Conservation (phyloP, 2,113 vertebrate genomes). For the Physeter macrocephalus region DNA sequence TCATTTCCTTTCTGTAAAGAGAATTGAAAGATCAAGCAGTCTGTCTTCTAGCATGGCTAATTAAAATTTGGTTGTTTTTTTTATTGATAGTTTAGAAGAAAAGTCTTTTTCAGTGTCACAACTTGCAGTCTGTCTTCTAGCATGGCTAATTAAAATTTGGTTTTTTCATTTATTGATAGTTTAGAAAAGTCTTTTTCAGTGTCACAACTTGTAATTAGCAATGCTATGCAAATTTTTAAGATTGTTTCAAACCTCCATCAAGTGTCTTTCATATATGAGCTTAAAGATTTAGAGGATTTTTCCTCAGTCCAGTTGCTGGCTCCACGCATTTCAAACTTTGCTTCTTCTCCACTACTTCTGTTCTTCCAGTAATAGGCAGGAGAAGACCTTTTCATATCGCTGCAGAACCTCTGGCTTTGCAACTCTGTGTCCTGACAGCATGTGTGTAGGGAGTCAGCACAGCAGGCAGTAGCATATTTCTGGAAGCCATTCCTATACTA, state of each 20-base stretch:
- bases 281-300: background rate
- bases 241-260: background rate
- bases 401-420: background rate
- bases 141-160: background rate
- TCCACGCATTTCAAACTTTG: background rate
- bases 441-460: background rate
- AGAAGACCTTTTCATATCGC: background rate
- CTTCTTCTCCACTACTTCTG: background rate
- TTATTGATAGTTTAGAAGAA: background rate
- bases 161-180: background rate
- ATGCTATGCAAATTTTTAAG: background rate
- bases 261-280: background rate
- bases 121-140: background rate
- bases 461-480: background rate
- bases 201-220: background rate
- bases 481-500: background rate
- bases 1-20: background rate
- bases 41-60: background rate
- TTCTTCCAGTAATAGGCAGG: background rate
- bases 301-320: background rate
- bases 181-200: background rate
- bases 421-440: background rate
- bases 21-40: background rate
- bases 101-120: background rate
- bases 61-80: background rate